Conservation (phyloP, 92 coral and sea anemone genomes). For the Phenganax subtilis region DNA sequence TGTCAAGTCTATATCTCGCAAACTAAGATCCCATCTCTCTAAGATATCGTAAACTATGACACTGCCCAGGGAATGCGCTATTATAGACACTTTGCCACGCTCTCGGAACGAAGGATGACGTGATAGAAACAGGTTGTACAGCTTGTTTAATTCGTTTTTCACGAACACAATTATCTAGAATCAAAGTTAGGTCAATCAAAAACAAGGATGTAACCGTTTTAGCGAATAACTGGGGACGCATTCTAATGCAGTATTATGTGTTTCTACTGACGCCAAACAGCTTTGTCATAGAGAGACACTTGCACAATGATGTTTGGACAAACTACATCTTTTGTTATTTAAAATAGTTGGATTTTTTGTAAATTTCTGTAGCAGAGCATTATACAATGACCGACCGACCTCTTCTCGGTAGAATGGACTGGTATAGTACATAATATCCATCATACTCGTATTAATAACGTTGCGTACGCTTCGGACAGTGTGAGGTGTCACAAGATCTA, state of each 20-base stretch:
- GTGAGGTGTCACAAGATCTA: slow-evolving; percentile 79
- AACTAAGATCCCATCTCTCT: slow-evolving; percentile 81
- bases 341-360: background rate
- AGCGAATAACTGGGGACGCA: background rate
- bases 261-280: too few relatives aligned
- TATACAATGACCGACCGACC: slow-evolving; percentile 59
- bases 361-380: too few relatives aligned
- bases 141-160: slow-evolving; percentile 73
- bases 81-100: slow-evolving; percentile 73
- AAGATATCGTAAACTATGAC: slow-evolving; percentile 86
- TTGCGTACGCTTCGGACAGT: slow-evolving; percentile 83
- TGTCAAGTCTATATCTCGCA: slow-evolving; percentile 65
- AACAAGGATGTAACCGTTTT: background rate
- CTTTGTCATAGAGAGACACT: background rate
- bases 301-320: too few relatives aligned
- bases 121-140: slow-evolving; percentile 64
- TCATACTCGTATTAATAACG: slow-evolving; percentile 87
- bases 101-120: slow-evolving; percentile 69
- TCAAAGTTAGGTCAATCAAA: background rate
- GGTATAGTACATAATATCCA: slow-evolving; percentile 96
- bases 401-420: slow-evolving; percentile 97
- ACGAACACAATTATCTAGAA: slow-evolving; percentile 82
- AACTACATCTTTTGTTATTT: background rate
- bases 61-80: slow-evolving; percentile 91
- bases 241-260: too few relatives aligned